Percentiles rank a stretch among this genome's conserved stretches.
Conservation (phyloP, 2,888 invertebrate species). For the Lasioglossum figueresi region DNA sequence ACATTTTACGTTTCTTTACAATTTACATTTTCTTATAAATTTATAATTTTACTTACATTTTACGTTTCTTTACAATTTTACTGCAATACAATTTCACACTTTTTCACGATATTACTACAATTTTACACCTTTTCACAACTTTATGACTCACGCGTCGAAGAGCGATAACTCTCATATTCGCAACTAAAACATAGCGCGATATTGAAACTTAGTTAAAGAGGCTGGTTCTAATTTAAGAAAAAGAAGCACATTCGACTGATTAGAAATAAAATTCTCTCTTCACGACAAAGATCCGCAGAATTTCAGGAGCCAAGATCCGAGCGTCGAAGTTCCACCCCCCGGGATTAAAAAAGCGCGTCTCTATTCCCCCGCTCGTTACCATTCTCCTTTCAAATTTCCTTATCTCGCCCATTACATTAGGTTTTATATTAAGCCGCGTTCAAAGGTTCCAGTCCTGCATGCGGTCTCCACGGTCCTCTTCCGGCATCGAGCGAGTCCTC, state of each 20-base stretch:
- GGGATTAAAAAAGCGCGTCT: conserved; percentile 7
- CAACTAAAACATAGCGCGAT: too few species aligned
- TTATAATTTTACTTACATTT: too few species aligned
- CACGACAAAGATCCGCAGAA: background rate
- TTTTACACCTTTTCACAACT: too few species aligned
- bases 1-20: too few species aligned
- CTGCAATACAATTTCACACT: too few species aligned
- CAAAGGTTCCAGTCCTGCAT: conserved; percentile 4
- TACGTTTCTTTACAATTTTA: too few species aligned
- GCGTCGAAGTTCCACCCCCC: background rate
- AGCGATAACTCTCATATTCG: too few species aligned
- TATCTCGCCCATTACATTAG: conserved; percentile 3
- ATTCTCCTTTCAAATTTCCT: background rate
- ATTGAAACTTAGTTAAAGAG: too few species aligned
- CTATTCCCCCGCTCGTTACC: conserved; percentile 2
- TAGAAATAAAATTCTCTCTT: background rate
- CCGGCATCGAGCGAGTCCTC: conserved; percentile 22
- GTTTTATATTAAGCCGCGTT: conserved; percentile 8
- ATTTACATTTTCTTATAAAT: too few species aligned
- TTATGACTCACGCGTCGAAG: too few species aligned
- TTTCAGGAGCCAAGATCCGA: background rate
- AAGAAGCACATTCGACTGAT: background rate
- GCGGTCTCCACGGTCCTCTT: conserved; percentile 29
- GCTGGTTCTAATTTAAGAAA: background rate
- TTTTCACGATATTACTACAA: too few species aligned